Conservation (phyloP, 2,888 invertebrate species). For the Diarsia mendica region DNA sequence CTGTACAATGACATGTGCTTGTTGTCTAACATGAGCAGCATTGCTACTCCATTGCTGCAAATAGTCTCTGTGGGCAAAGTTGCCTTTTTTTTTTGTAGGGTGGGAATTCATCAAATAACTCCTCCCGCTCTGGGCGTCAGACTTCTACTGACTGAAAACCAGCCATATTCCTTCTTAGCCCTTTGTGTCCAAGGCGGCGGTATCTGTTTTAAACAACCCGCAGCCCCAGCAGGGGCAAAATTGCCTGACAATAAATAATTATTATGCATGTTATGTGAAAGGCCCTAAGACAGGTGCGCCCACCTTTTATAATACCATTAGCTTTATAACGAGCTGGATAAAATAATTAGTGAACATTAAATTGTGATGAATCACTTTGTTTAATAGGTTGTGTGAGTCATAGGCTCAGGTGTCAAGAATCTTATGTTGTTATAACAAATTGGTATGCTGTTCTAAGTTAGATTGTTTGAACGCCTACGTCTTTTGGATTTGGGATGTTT, state of each 20-base stretch:
- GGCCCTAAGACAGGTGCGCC: conserved; percentile 62
- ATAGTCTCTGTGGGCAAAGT: not conserved
- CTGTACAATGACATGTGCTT: not conserved
- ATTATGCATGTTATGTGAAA: not conserved
- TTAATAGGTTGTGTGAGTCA: not conserved
- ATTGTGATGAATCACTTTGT: conserved; percentile 18
- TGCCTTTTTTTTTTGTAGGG: no score
- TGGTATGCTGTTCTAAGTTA: not conserved
- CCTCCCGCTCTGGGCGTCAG: no score
- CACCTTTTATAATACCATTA: conserved; percentile 71
- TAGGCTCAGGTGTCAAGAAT: not conserved
- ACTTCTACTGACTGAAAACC: no score
- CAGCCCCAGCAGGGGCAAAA: no score
- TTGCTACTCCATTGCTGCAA: not conserved
- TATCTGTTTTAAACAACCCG: no score
- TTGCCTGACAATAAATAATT: no score
- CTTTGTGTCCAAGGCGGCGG: no score
- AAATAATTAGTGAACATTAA: conserved; percentile 48
- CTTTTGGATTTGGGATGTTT: not conserved
- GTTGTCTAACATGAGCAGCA: not conserved
- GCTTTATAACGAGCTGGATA: conserved; percentile 52
- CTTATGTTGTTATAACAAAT: not conserved
- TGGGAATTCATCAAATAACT: no score
- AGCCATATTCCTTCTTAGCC: no score
- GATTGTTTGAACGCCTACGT: not conserved